Percentiles rank a stretch among this genome's conserved stretches.
Evolutionary conservation across 1,140 invertebrate species (phyloP).

Genomic region (Harpegnathos saltator): DNA sequence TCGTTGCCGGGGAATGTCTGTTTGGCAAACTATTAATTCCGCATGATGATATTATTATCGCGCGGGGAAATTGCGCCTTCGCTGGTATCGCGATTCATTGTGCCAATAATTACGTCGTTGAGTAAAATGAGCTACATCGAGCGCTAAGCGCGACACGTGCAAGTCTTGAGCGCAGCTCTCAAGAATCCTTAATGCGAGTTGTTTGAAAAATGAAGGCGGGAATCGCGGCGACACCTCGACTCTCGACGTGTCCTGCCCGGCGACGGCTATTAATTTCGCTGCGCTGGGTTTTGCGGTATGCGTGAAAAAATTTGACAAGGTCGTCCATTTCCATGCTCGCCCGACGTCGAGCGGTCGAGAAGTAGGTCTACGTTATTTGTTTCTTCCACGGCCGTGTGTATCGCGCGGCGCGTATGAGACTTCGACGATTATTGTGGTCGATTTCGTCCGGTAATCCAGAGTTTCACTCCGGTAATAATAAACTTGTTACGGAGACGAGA

Average conservation of each 20-base stretch:
- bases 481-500: not conserved
- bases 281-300: constrained; percentile 24
- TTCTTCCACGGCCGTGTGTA: not conserved
- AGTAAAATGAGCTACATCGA: not conserved
- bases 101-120: not conserved
- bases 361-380: not conserved
- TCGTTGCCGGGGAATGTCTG: not conserved
- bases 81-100: not conserved
- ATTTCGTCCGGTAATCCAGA: not conserved
- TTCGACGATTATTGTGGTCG: not conserved
- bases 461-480: not conserved
- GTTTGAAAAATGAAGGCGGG: constrained; percentile 10
- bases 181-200: no score
- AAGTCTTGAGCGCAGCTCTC: no score
- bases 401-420: not conserved
- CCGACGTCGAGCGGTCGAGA: constrained; percentile 1
- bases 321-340: constrained; percentile 14
- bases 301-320: constrained; percentile 41
- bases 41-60: not conserved
- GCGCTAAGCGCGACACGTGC: not conserved
- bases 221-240: constrained; percentile 21
- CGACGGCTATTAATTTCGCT: constrained; percentile 44
- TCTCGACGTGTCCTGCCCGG: constrained; percentile 10
- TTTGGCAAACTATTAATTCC: not conserved
- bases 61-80: not conserved